Conservation (phyloP, 2,888 invertebrate species). For the Luperina testacea region DNA sequence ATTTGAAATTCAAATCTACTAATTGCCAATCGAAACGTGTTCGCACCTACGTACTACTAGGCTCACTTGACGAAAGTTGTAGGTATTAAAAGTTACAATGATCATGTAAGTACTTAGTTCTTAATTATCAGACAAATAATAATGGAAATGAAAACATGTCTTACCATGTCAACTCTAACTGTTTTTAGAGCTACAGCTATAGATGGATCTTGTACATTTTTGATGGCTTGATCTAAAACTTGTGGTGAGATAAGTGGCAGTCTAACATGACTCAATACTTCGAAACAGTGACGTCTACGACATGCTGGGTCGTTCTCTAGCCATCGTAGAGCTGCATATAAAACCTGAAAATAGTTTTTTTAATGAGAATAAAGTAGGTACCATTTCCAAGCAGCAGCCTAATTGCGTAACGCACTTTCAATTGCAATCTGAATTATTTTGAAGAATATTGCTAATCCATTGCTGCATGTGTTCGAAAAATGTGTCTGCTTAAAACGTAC, state of each 20-base stretch:
- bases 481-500: too few species aligned
- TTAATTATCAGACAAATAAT: background rate
- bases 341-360: slow-evolving; percentile 88
- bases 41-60: background rate
- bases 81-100: background rate
- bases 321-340: slow-evolving; percentile 96
- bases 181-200: slow-evolving; percentile 95
- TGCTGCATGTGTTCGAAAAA: too few species aligned
- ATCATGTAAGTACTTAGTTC: background rate
- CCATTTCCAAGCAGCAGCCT: background rate
- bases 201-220: slow-evolving; percentile 94
- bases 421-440: too few species aligned
- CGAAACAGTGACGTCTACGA: slow-evolving; percentile 95
- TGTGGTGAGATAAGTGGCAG: slow-evolving; percentile 95
- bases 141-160: slow-evolving; percentile 28
- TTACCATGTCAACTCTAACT: slow-evolving; percentile 93
- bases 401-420: background rate
- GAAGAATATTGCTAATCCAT: too few species aligned
- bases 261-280: slow-evolving; percentile 95
- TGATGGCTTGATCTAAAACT: slow-evolving; percentile 94
- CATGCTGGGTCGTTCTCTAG: slow-evolving; percentile 94
- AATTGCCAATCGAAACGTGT: background rate
- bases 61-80: background rate
- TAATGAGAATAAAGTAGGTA: background rate
- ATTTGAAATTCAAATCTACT: background rate